Conservation (phyloP, 2,888 invertebrate genomes). For the Hydraecia micacea region DNA sequence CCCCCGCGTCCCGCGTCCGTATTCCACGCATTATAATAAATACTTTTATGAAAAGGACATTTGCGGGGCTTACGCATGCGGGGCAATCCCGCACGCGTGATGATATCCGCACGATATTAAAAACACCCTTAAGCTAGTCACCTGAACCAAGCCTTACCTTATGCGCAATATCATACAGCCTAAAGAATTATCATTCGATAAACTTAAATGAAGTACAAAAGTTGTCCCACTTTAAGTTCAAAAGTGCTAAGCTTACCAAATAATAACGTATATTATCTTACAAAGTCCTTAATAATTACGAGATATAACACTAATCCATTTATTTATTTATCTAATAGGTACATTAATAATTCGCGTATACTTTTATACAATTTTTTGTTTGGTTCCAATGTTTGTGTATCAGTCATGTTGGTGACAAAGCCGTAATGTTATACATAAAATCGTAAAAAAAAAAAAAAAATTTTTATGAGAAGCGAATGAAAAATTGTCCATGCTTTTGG, state of each 20-base stretch:
- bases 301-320: conserved; percentile 49
- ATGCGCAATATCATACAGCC: background rate
- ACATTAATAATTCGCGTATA: conserved; percentile 65
- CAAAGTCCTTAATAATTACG: conserved; percentile 52
- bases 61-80: no score
- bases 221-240: conserved; percentile 20
- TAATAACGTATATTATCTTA: conserved; percentile 41
- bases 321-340: conserved; percentile 58
- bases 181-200: conserved; percentile 3
- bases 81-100: no score
- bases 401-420: background rate
- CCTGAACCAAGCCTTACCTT: conserved; percentile 5
- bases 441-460: background rate
- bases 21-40: no score
- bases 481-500: background rate
- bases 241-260: conserved; percentile 42
- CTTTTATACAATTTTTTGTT: conserved; percentile 56
- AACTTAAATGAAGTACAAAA: conserved; percentile 39
- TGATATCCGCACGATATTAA: no score
- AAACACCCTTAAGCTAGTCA: no score
- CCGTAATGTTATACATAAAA: background rate
- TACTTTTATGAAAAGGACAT: no score
- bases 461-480: background rate
- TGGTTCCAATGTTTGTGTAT: conserved; percentile 48
- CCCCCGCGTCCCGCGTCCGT: no score